A percentile compares a stretch with the other conserved stretches of the same genome.
Conservation (phyloP, 2,113 vertebrate genomes). For the Aepyceros melampus region DNA sequence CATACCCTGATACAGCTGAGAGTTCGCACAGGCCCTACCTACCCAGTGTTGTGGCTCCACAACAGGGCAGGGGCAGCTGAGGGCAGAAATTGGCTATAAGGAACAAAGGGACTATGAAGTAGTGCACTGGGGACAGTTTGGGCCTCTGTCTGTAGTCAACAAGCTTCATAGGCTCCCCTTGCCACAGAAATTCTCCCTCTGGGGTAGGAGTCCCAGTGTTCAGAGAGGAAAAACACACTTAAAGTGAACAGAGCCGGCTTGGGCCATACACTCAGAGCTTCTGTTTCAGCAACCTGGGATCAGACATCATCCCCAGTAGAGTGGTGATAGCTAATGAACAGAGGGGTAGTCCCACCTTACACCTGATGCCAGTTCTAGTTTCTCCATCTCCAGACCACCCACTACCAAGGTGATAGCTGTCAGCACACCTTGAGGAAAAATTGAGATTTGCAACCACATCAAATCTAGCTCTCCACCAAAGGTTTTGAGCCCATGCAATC, state of each 20-base stretch:
- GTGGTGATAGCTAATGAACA: not conserved
- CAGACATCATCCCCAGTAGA: not conserved
- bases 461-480: not conserved
- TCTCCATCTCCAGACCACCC: not conserved
- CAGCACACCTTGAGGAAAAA: not conserved
- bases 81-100: not conserved
- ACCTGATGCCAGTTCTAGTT: not conserved
- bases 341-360: not conserved
- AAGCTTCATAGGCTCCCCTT: not conserved
- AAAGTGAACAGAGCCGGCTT: not conserved
- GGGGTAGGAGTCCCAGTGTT: not conserved
- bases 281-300: not conserved
- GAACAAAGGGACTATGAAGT: not conserved
- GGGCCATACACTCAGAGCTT: not conserved
- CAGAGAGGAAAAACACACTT: not conserved
- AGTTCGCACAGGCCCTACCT: not conserved
- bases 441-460: not conserved
- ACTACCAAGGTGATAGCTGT: not conserved
- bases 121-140: not conserved
- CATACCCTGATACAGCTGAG: not conserved
- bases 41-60: not conserved
- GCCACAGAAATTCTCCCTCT: not conserved
- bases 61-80: not conserved
- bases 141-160: not conserved
- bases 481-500: not conserved